Base-by-base conservation (phyloP, 2,888 invertebrate genomes). In the Agonopterix arenella region DNA sequence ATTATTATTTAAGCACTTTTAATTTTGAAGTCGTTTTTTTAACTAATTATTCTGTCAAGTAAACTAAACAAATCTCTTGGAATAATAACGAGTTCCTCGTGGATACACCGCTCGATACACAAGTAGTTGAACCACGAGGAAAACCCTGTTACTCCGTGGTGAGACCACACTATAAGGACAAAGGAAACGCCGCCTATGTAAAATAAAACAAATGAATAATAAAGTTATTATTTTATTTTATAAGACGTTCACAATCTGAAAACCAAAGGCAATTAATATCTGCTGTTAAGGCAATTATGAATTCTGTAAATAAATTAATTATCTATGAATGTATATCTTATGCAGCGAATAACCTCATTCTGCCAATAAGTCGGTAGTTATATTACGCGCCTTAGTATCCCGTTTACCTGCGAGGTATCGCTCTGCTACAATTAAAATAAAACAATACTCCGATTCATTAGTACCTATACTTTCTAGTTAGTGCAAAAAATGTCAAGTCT, bases 201-300 rank as follows among this genome's bases (percentile, higher is more conserved):
- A 44, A 52, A 47, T 45, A 43, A 52, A 52, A 50, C 18, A 16
- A 11, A 46, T 43, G 43, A 16, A 58, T 73, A 75, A 74, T 77
- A 82, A 80, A 83, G 80, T 80, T 80, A 80, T 79, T 80, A 79
- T 80, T 81, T 83, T 84, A 84, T 84, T 85, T 76, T 76, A 84
- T 83, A 84, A 82, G 81, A 83, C 79, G 80, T 84, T 80, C 79
- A 84, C 79, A 84, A 83, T 83, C 76, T 83, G 79, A 79, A 79
- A 81, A 69, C 66, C 28, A 28, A 5, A 5, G 76, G 82, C 77
- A 78, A 73, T 78, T 78, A 75, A 77, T 76, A 76, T 81, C 73
- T 80, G 79, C 73, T 77, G 75, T 80, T 82, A 82, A 79, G 80
- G 81, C 81, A 83, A 80, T 81, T 76, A 80, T 73, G 77, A 77